Base-by-base conservation (phyloP, 2,888 invertebrate genomes). In the Leucania comma region DNA sequence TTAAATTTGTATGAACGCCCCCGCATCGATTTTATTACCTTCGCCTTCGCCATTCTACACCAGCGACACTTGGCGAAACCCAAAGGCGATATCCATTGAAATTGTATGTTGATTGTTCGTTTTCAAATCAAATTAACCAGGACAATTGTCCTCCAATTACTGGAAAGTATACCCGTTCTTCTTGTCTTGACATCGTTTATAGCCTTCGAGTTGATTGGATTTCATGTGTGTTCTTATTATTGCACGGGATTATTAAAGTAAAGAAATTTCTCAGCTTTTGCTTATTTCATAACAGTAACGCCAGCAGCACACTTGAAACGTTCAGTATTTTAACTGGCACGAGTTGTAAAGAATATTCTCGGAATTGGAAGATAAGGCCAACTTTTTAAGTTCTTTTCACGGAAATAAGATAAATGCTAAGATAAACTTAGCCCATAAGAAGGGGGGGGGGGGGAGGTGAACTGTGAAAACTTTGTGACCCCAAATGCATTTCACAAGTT, bases 321-420 rank as follows among this genome's bases (percentile, higher is more conserved):
- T 81, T 81, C 76, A 78, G 82, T 84, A 82, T 78, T 72, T 72
- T 65, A 75, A 83, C 72, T 76, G 70, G 76, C 80, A 80, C 72
- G 80, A 83, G 73, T 82, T 78, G 81, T 83, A 78, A 81, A 84
- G 80, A 87, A 78, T 84, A 75, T 94, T 94, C 94, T 88, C 69
- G 78, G 93, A 93, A 94, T 84, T 68, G 66, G 71, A 86, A 91
- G 92, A 92, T 93, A 93, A 92, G 87, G 81, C 85, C 86, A 84
- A 86, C 72, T 85, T 90, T 90, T 90, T 86, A 88, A 91, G 89
- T 88, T 89, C 88, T 92, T 92, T 95, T 92, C 93, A 92, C 89
- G 91, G 93, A 94, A 95, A 90, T 89, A 81, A 92, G 94, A 95
- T 95, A 92, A 93, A 91, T 90, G 90, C 79, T 85, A 80, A 90